These are phyloP conservation scores for Machimus atricapillus DNA, from an alignment of 2,888 invertebrate genomes.

Conservation along the genomic window DNA sequence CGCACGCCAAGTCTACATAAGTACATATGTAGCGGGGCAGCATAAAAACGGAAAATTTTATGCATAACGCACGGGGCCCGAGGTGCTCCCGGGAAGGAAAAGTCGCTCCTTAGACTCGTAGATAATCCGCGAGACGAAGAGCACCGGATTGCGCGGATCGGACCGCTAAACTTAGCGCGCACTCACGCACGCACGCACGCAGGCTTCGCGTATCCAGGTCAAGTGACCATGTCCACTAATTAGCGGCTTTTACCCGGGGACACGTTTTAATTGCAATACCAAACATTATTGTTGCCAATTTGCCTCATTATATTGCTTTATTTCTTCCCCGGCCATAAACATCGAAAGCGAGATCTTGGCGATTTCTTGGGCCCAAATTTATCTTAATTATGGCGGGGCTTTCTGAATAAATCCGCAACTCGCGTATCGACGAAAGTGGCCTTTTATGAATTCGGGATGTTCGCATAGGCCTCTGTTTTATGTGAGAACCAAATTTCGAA, in stretches of 20 bases:
- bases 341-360: neutral
- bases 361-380: neutral
- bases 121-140: neutral
- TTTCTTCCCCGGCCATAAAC: constrained; percentile 14
- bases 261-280: constrained; percentile 31
- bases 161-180: neutral
- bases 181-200: neutral
- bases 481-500: neutral
- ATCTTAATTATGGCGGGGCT: neutral
- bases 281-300: constrained; percentile 35
- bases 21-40: neutral
- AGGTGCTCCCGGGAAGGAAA: neutral
- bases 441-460: neutral
- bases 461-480: neutral
- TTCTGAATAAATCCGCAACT: neutral
- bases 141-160: neutral
- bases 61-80: neutral
- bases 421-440: neutral
- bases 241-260: constrained; percentile 26
- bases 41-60: neutral
- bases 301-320: constrained; percentile 31
- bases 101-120: neutral
- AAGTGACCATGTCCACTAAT: constrained; percentile 31
- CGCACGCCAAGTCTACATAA: neutral
- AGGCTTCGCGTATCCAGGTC: neutral